Percentiles rank a stretch among this genome's conserved stretches.
Conservation (phyloP, 2,888 invertebrate genomes). For the Tachystola acroxantha region DNA sequence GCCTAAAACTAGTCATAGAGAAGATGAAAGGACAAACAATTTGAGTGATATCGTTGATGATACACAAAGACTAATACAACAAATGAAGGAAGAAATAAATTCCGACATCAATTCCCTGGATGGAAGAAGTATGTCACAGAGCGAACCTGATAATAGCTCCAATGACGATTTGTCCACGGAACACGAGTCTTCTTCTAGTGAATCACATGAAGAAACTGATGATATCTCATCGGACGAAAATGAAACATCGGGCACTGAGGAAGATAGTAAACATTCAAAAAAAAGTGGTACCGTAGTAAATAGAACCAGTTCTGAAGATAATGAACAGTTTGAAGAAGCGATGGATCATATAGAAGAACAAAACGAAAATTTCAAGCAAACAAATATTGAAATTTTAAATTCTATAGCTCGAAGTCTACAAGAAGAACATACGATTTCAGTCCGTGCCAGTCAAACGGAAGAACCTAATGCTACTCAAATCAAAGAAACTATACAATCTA, state of each 20-base stretch:
- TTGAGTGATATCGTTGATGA: constrained; percentile 77
- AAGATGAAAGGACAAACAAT: constrained; percentile 52
- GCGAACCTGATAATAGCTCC: constrained; percentile 58
- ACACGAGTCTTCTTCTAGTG: constrained; percentile 71
- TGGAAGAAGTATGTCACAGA: constrained; percentile 61
- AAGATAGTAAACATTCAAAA: constrained; percentile 19
- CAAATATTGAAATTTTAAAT: constrained; percentile 63
- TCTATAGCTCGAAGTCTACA: constrained; percentile 66
- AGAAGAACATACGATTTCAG: constrained; percentile 49
- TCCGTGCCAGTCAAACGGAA: constrained; percentile 26
- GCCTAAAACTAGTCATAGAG: background rate
- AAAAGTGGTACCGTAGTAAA: constrained; percentile 13
- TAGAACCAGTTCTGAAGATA: constrained; percentile 58
- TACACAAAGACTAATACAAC: constrained; percentile 80
- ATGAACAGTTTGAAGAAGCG: constrained; percentile 70
- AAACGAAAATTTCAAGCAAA: constrained; percentile 53
- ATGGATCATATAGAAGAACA: constrained; percentile 64
- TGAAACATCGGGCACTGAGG: constrained; percentile 39
- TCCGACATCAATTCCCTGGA: constrained; percentile 76
- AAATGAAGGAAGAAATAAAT: constrained; percentile 82
- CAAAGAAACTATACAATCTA: background rate
- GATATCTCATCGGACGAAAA: constrained; percentile 57
- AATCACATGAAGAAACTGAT: constrained; percentile 56
- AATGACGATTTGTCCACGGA: constrained; percentile 42
- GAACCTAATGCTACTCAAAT: background rate